Conservation (phyloP, 2,113 vertebrate species). For the Plotosus lineatus region DNA sequence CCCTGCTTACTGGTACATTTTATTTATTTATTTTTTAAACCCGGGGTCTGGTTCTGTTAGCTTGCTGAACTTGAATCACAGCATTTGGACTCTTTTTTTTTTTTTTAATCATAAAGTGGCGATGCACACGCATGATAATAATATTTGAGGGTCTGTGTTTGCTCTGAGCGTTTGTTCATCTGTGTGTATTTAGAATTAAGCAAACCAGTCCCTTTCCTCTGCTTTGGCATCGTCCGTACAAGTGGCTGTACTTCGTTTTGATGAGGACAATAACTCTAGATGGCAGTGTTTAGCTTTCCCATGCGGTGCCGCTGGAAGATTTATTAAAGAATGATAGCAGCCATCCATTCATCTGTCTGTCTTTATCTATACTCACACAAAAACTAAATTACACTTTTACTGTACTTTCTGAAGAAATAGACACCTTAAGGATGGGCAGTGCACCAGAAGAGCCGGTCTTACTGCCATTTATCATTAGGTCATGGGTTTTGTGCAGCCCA, state of each 20-base stretch:
- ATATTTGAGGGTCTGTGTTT: conserved; percentile 16
- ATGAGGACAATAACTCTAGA: conserved; percentile 65
- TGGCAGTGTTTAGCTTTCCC: conserved; percentile 74
- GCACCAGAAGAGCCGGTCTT: conserved; percentile 67
- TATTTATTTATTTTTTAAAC: too few species aligned
- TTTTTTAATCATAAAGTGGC: too few species aligned
- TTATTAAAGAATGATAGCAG: conserved; percentile 76
- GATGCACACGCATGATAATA: too few species aligned
- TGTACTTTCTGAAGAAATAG: conserved; percentile 41
- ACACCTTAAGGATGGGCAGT: conserved; percentile 47
- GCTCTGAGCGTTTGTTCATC: background rate
- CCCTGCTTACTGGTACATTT: too few species aligned
- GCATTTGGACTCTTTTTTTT: too few species aligned
- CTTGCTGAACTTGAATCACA: background rate
- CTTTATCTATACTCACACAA: conserved; percentile 68
- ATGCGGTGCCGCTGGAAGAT: conserved; percentile 52
- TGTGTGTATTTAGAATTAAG: conserved; percentile 21
- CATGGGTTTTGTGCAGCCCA: conserved; percentile 21
- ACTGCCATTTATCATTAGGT: conserved; percentile 73
- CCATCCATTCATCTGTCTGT: conserved; percentile 75
- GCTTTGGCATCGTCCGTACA: conserved; percentile 61
- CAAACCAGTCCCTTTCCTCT: conserved; percentile 50
- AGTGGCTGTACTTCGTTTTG: conserved; percentile 36
- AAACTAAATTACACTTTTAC: conserved; percentile 52
- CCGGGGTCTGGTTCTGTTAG: background rate